Evolutionary conservation across 2,113 vertebrate genomes (phyloP).

Genomic region (Psammodynastes pulverulentus): DNA sequence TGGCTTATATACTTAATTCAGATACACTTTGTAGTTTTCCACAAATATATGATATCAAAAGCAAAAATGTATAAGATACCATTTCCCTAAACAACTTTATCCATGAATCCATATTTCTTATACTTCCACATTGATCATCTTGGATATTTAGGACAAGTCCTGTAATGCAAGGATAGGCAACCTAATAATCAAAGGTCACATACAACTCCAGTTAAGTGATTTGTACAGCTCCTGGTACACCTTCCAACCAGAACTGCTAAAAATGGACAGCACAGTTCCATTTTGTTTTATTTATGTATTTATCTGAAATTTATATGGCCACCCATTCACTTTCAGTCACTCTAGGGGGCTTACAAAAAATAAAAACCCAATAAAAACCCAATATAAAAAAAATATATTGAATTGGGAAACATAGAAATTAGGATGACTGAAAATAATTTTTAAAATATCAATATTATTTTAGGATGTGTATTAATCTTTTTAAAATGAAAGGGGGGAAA

Average conservation of each 20-base stretch:
- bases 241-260: background rate
- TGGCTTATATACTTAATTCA: background rate
- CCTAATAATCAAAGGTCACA: background rate
- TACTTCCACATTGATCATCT: background rate
- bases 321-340: background rate
- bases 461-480: background rate
- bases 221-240: background rate
- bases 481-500: background rate
- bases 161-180: background rate
- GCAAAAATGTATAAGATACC: background rate
- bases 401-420: background rate
- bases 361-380: too few species aligned
- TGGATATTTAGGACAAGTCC: background rate
- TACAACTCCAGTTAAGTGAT: background rate
- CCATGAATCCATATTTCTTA: background rate
- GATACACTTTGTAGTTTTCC: background rate
- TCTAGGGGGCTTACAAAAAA: background rate
- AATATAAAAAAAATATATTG: background rate
- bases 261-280: background rate
- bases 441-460: background rate
- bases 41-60: too few species aligned
- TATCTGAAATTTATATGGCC: too few species aligned
- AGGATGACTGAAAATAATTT: background rate
- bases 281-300: background rate
- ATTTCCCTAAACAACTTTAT: background rate